Evolutionary conservation across 2,797 vertebrate species (phyloP), one percentile per base, ranked within the genome.

Genomic region (Iguana delicatissima): DNA sequence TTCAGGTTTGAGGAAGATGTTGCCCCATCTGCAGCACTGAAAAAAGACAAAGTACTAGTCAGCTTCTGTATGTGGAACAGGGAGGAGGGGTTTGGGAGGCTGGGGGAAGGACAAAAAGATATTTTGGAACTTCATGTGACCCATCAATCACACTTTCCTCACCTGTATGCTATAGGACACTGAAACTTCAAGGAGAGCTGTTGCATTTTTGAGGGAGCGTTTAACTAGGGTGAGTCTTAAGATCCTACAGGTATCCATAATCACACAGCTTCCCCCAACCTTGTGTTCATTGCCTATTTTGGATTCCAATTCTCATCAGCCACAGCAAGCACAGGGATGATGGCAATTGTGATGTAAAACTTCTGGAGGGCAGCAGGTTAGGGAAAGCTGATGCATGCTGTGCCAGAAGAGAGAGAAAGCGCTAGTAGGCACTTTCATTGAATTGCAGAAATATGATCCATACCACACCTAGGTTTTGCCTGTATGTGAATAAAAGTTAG

Each of bases 401-500:
- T 87, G 67, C 52, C 52, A 26, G 12, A 32, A 46, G 13, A 20
- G 83, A 57, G 38, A 57, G 18, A 32, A 50, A 79, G 26, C 32
- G 64, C 18, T 46, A 85, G 24, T 42, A 89, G 89, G 22, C 88
- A 10, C 42, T 69, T 87, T 50, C 22, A 82, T 50, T 18, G 62
- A n/a, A 69, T 13, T 83, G 46, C 26, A 84, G 92, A 94, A 89
- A 88, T 0, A 13, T 50, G 87, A 13, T 32, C 55, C 67, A 14
- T 0, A 5, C 89, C 83, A 18, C 9, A 24, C 9, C 10, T 29
- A 55, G 46, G 42, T 26, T 89, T 16, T 79, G 29, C 3, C 67
- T 38, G 46, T 38, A 42, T 59, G 76, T 89, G 76, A 46, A 85
- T 92, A 86, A 90, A 84, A 38, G 35, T 42, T 74, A 24, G n/a